These are phyloP conservation scores for Numenius arquata DNA, from an alignment of 2,113 vertebrate genomes.

Conservation along the genomic window DNA sequence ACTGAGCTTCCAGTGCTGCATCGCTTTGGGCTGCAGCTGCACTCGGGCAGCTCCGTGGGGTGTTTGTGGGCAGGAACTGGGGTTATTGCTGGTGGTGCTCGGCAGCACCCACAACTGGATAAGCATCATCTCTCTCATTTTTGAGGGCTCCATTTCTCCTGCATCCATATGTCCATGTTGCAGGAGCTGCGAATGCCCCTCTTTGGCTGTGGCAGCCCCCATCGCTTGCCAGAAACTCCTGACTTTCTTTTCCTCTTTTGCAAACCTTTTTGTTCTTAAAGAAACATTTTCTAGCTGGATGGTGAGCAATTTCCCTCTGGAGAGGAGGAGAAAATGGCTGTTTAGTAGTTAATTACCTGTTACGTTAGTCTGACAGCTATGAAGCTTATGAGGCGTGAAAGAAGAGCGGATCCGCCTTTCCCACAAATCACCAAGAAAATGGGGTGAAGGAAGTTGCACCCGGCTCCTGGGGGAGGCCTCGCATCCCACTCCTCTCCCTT, in stretches of 20 bases:
- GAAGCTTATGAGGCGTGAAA: slow-evolving; percentile 65
- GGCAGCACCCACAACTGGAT: neutral
- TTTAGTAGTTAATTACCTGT: slow-evolving; percentile 74
- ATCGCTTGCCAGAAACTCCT: neutral
- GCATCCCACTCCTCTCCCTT: neutral
- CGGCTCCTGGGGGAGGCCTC: neutral
- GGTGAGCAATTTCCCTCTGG: slow-evolving; percentile 56
- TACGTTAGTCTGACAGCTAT: slow-evolving; percentile 58
- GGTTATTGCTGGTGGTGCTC: neutral
- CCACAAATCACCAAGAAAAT: slow-evolving; percentile 7
- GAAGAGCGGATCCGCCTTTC: neutral
- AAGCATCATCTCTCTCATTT: neutral
- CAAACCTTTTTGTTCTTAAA: slow-evolving; percentile 57
- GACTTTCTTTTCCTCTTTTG: neutral
- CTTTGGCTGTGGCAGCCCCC: neutral
- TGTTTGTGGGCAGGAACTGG: neutral
- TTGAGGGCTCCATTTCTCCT: neutral
- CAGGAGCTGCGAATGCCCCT: neutral
- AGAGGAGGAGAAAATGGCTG: slow-evolving; percentile 65
- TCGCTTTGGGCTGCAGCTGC: neutral
- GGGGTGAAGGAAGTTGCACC: neutral
- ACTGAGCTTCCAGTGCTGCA: neutral
- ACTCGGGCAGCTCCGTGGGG: fast-evolving
- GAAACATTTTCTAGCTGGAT: slow-evolving; percentile 67
- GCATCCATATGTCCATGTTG: neutral